Percentiles rank a stretch among this genome's conserved stretches.
phyloP scores from a whole-genome alignment of 2,888 invertebrate species.

The Diaperis boleti region DNA sequence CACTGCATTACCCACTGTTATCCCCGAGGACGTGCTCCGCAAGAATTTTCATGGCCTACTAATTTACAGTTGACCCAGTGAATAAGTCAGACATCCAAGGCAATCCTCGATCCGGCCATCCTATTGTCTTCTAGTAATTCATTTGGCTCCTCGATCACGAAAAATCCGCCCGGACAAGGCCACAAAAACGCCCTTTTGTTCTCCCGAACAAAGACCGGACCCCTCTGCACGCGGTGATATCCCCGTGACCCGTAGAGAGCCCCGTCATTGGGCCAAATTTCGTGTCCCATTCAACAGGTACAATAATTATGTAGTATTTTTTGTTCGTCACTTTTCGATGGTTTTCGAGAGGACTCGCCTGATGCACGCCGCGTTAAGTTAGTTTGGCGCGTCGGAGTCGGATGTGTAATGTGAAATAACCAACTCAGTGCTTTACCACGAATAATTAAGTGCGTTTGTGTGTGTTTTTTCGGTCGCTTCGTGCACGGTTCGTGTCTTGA shows the following conservation, averaged over 20 bases:
- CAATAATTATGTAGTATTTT: constrained; percentile 48
- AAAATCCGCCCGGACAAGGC: constrained; percentile 9
- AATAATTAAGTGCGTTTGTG: constrained; percentile 52
- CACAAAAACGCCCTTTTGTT: constrained; percentile 28
- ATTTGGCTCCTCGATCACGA: not conserved
- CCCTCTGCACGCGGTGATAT: not conserved
- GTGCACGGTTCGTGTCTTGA: constrained; percentile 24
- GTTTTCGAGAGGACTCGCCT: constrained; percentile 54
- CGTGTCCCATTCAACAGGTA: constrained; percentile 54
- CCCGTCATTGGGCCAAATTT: constrained; percentile 28
- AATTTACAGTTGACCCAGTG: no score
- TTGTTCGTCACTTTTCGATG: constrained; percentile 55
- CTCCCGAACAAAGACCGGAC: constrained; percentile 26
- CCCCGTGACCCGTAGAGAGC: constrained; percentile 20
- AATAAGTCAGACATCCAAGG: no score
- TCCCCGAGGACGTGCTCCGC: no score
- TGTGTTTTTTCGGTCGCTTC: constrained; percentile 42
- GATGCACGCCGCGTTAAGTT: constrained; percentile 54
- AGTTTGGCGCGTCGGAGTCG: constrained; percentile 59
- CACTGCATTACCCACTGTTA: no score
- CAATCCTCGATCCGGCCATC: no score
- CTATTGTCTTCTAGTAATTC: not conserved
- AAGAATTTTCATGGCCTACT: no score
- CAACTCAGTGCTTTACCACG: constrained; percentile 54
- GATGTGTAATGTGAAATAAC: constrained; percentile 48